Base-by-base conservation (phyloP, 2,113 vertebrate genomes). In the Rhabdornis inornatus region DNA sequence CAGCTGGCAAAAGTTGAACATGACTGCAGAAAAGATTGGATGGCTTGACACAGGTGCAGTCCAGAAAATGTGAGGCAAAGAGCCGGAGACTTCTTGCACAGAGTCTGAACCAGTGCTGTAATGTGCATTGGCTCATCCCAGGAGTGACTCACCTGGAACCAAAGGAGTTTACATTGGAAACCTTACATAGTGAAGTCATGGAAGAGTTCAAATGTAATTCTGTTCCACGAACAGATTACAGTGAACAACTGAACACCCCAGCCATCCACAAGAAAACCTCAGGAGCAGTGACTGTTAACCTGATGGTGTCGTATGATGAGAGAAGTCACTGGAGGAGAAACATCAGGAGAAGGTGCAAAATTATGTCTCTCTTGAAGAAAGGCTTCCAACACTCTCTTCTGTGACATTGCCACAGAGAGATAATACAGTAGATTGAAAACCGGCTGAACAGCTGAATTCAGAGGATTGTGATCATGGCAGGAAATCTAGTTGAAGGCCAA, bases 111-210 rank as follows among this genome's bases (percentile, higher is more conserved):
- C n/a, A 11, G 19, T 50, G 18, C 47, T 81, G 42, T 39, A 44
- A 49, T 3, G n/a, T n/a, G 13, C 45, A 57, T 1, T 35, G 42
- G 37, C n/a, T 80, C 23, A 39, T 47, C 0, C 0, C 42, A 55
- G 35, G 53, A 59, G 18, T 11, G 49, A 60, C 44, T 72, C 12
- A 22, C 27, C 39, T 1, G 3, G 44, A 66, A 55, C 4, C 22
- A 37, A 84, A 71, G 68, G 28, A 18, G 11, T 24, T 27, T 14
- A 18, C 28, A 11, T 7, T 8, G 28, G 27, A 68, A 57, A 59
- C 13, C 4, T 81, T 50, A 68, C 20, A 18, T 0, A 59, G 20
- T 40, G 24, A 84, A 45, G 35, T 24, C n/a, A 40, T 13, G 42
- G 10, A 63, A 35, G 21, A 12, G 8, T 64, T 81, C 59, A 68